Evolutionary conservation across 2,888 invertebrate genomes (phyloP).

Genomic region (Alsophila aescularia): DNA sequence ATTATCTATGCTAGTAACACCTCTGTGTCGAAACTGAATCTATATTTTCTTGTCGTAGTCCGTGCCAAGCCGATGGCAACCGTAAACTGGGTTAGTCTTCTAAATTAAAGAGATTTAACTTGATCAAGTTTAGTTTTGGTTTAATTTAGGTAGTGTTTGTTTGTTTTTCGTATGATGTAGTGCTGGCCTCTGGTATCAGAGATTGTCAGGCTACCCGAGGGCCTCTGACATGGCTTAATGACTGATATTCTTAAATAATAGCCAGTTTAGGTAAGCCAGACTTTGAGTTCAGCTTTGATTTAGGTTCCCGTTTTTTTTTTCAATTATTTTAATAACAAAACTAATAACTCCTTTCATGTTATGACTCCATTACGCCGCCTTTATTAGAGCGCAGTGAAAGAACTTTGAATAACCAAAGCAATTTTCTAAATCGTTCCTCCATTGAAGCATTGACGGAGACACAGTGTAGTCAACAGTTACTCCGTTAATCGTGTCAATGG

Average conservation of each 20-base stretch:
- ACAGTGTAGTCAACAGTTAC: conserved; percentile 11
- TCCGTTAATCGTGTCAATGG: conserved; percentile 40
- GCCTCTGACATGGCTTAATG: too few relatives aligned
- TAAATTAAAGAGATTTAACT: background rate
- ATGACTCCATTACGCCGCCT: conserved; percentile 5
- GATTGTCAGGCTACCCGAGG: too few relatives aligned
- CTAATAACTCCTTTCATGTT: background rate
- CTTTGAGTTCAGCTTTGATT: background rate
- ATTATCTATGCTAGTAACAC: conserved; percentile 62
- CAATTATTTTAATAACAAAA: background rate
- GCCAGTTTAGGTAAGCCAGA: background rate
- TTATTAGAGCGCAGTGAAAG: conserved; percentile 15
- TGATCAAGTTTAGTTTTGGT: background rate
- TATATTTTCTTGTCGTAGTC: conserved; percentile 23
- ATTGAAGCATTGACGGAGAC: conserved; percentile 42
- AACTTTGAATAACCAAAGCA: conserved; percentile 11
- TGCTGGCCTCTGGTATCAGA: too few relatives aligned
- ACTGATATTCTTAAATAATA: too few relatives aligned
- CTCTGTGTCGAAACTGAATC: conserved; percentile 40
- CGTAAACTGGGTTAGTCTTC: conserved; percentile 5
- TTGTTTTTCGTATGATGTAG: too few relatives aligned
- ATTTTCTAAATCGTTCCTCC: conserved; percentile 14
- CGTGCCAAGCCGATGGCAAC: conserved; percentile 12
- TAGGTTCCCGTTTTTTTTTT: background rate
- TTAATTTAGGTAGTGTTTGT: too few relatives aligned